These are phyloP conservation scores for Gopherus flavomarginatus DNA, from an alignment of 2,113 vertebrate species.

Conservation along the genomic window DNA sequence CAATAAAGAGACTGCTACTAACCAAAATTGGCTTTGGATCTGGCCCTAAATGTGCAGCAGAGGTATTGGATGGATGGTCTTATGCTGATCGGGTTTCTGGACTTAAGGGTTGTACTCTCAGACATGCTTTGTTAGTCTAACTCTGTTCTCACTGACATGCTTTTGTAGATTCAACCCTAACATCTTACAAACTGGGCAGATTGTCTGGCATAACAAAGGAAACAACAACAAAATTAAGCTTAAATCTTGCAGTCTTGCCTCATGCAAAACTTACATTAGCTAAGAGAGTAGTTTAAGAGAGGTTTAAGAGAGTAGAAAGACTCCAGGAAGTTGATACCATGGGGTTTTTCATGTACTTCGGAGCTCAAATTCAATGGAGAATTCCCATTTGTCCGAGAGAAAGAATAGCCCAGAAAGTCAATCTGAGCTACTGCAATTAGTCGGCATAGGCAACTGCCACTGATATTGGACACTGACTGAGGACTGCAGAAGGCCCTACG, in stretches of 20 bases:
- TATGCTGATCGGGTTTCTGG: neutral
- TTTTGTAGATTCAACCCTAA: accelerated
- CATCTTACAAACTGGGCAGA: neutral
- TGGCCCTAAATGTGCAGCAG: neutral
- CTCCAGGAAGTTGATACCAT: neutral
- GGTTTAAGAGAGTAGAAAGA: neutral
- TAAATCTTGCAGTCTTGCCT: neutral
- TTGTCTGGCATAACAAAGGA: neutral
- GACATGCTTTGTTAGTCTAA: accelerated
- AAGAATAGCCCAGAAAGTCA: neutral
- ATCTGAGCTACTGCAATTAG: neutral
- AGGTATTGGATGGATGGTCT: conserved; percentile 16
- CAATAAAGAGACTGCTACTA: neutral
- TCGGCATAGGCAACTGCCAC: neutral
- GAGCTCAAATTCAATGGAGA: neutral
- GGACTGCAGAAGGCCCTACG: neutral
- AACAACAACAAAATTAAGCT: neutral
- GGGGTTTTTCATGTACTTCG: neutral
- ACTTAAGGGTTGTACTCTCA: neutral
- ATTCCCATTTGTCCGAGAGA: neutral
- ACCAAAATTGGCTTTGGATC: neutral
- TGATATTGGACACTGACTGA: neutral
- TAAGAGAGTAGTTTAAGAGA: no score
- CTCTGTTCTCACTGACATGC: neutral
- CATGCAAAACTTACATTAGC: neutral